phyloP scores from a whole-genome alignment of 2,797 vertebrate species.

The Sternotherus odoratus region DNA sequence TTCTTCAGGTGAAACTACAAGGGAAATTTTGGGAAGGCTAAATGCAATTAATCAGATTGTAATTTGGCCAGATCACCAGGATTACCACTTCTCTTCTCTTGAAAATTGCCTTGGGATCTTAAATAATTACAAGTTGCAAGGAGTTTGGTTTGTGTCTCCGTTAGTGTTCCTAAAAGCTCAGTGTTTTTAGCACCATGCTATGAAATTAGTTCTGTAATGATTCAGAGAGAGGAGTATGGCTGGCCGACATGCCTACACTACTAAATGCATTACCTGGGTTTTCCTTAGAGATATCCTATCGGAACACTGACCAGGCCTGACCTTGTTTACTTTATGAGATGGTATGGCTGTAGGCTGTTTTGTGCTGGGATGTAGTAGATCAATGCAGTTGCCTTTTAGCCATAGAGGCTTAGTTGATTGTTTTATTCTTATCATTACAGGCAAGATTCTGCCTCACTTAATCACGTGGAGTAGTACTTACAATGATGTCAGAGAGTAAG shows the following conservation, averaged over 20 bases:
- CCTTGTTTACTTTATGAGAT: accelerated
- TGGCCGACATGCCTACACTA: accelerated
- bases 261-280: accelerated
- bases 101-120: neutral
- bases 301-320: neutral
- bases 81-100: neutral
- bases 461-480: accelerated
- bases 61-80: neutral
- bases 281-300: neutral
- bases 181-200: neutral
- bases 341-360: accelerated
- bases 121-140: accelerated
- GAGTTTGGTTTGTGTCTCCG: neutral
- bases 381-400: accelerated
- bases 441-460: neutral
- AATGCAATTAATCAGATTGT: neutral
- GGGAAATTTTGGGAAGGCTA: neutral
- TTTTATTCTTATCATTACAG: accelerated
- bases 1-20: neutral
- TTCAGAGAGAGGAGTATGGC: neutral
- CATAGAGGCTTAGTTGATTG: neutral
- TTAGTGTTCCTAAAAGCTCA: accelerated
- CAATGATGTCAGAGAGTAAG: neutral
- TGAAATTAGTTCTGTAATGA: neutral
- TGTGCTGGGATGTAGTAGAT: accelerated